Percentiles rank a stretch among this genome's conserved stretches.
Evolutionary conservation across 2,888 invertebrate genomes (phyloP).

Genomic region (Pammene fasciana): DNA sequence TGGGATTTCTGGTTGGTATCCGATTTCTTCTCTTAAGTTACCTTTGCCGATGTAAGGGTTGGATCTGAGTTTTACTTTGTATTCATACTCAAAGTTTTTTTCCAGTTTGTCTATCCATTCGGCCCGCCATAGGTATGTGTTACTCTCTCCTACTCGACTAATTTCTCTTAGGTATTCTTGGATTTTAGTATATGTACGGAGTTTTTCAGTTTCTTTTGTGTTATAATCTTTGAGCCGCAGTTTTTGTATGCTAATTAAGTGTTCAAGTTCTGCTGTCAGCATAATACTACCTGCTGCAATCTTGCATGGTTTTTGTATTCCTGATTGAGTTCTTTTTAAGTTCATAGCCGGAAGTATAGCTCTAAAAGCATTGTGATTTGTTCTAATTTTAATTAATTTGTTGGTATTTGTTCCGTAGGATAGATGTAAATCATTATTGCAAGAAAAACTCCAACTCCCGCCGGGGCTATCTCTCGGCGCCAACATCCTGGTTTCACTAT

Average conservation of each 20-base stretch:
- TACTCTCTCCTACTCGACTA: background rate
- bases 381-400: background rate
- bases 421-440: background rate
- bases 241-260: background rate
- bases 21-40: background rate
- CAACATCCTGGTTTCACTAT: background rate
- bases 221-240: background rate
- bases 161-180: background rate
- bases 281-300: no score
- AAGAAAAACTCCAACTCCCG: background rate
- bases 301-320: no score
- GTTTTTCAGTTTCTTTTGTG: background rate
- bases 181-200: background rate
- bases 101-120: background rate
- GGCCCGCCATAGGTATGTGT: background rate
- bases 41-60: background rate
- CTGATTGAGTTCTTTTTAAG: no score
- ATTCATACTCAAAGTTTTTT: background rate
- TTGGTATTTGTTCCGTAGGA: background rate
- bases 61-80: background rate
- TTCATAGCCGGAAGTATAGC: background rate
- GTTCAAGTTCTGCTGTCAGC: background rate
- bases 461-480: background rate
- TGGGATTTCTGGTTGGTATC: background rate
- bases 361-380: background rate